These are phyloP conservation scores for Labrus mixtus DNA, from an alignment of 2,113 vertebrate genomes.

Conservation along the genomic window DNA sequence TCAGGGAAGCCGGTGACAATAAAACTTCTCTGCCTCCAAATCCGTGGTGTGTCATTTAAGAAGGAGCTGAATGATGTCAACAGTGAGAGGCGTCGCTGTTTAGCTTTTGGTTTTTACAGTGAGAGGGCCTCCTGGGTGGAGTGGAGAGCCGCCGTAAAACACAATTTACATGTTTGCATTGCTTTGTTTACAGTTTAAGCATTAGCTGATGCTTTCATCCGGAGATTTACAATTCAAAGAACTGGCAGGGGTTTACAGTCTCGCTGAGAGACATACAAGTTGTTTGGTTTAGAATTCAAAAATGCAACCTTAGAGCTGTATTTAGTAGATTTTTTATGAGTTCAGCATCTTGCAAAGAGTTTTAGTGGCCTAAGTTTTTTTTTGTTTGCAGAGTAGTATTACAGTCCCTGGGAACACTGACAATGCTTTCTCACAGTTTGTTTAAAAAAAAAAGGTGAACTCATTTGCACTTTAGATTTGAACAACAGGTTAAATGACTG, in stretches of 20 bases:
- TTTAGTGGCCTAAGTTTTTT: neutral
- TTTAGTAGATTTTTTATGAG: slow-evolving; percentile 1
- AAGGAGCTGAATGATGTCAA: slow-evolving; percentile 58
- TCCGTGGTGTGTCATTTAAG: slow-evolving; percentile 64
- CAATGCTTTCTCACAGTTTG: neutral
- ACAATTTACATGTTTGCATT: slow-evolving; percentile 60
- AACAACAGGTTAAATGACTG: neutral
- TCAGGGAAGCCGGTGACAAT: slow-evolving; percentile 61
- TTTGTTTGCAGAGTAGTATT: slow-evolving; percentile 3
- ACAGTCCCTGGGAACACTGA: neutral
- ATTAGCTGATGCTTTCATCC: slow-evolving; percentile 45
- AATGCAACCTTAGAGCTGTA: slow-evolving; percentile 6
- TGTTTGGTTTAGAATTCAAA: slow-evolving; percentile 2
- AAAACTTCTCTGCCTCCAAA: slow-evolving; percentile 65
- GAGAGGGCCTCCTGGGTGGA: slow-evolving; percentile 44
- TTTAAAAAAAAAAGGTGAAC: neutral
- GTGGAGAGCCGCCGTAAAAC: slow-evolving; percentile 29
- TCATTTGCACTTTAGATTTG: neutral
- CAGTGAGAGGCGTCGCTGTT: slow-evolving; percentile 47
- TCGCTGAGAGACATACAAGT: slow-evolving; percentile 4
- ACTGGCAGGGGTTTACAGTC: slow-evolving; percentile 3
- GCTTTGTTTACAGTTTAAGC: slow-evolving; percentile 53
- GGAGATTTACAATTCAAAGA: slow-evolving; percentile 13
- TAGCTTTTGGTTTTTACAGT: slow-evolving; percentile 36
- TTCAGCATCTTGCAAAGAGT: slow-evolving; percentile 21